A percentile compares a stretch with the other conserved stretches of the same genome.
phyloP scores from a whole-genome alignment of 53 echinoderm and acorn worm species.

The Crossaster papposus region DNA sequence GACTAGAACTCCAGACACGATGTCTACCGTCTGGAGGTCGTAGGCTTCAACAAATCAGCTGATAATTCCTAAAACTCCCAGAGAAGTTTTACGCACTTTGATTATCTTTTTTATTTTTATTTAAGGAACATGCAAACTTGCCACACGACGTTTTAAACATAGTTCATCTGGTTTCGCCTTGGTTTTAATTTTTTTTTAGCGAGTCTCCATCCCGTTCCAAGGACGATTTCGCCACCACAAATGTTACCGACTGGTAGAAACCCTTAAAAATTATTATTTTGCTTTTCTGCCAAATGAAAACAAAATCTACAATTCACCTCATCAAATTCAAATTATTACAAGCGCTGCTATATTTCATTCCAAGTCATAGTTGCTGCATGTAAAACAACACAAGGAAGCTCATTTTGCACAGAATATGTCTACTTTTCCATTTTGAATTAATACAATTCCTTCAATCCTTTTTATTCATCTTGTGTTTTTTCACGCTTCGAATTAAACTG shows the following conservation, averaged over 20 bases:
- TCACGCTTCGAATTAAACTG: neutral
- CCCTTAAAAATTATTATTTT: neutral
- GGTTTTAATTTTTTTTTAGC: neutral
- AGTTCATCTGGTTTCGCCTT: neutral
- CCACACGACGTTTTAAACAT: neutral
- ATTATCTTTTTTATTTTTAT: neutral
- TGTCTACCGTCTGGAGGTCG: too few species aligned
- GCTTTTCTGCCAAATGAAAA: neutral
- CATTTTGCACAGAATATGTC: neutral
- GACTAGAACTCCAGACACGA: neutral
- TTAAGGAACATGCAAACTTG: neutral
- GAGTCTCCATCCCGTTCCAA: slow-evolving; percentile 6
- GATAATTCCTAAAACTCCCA: neutral
- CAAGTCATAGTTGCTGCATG: neutral
- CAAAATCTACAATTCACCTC: neutral
- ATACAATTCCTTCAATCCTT: neutral
- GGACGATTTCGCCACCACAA: neutral
- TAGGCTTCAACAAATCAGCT: too few species aligned
- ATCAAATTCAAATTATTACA: neutral
- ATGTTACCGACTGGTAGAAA: slow-evolving; percentile 4
- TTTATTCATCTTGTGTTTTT: neutral
- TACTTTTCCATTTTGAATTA: neutral
- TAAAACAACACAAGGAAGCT: neutral
- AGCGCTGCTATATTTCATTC: neutral
- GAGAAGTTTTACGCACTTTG: neutral